These are phyloP conservation scores for Indri indri DNA, from an alignment of 2,113 vertebrate species.

Conservation along the genomic window DNA sequence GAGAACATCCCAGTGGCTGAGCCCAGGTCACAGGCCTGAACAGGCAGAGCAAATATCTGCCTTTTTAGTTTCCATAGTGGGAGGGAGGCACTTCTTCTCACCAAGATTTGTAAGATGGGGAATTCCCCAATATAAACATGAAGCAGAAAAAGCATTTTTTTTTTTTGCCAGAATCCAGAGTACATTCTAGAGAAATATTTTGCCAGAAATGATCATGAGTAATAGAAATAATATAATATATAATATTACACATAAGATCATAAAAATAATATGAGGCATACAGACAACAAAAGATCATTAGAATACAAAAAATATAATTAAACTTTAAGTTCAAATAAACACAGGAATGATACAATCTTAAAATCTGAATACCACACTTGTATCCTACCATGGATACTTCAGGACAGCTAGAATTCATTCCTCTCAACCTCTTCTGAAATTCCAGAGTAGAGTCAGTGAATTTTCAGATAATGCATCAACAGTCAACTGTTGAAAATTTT, in stretches of 20 bases:
- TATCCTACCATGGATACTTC: not conserved
- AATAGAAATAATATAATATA: not conserved
- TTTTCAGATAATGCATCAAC: not conserved
- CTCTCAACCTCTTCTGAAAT: not conserved
- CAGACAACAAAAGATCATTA: not conserved
- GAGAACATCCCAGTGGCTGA: not conserved
- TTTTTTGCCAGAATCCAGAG: not conserved
- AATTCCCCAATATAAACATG: not conserved
- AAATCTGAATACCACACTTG: not conserved
- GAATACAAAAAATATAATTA: not conserved
- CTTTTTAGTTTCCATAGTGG: not conserved
- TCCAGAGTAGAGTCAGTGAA: not conserved
- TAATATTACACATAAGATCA: not conserved
- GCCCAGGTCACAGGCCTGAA: not conserved
- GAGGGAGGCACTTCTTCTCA: not conserved
- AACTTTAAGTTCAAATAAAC: constrained; percentile 5
- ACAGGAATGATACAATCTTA: not conserved
- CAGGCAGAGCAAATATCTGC: not conserved
- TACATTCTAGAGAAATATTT: not conserved
- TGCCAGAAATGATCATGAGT: not conserved
- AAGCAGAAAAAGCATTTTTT: not conserved
- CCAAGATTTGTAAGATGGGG: not conserved
- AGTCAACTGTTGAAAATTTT: not conserved
- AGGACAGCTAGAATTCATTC: not conserved
- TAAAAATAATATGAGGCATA: not conserved